phyloP scores from a whole-genome alignment of 2,797 vertebrate species.

The Gastrophryne carolinensis region DNA sequence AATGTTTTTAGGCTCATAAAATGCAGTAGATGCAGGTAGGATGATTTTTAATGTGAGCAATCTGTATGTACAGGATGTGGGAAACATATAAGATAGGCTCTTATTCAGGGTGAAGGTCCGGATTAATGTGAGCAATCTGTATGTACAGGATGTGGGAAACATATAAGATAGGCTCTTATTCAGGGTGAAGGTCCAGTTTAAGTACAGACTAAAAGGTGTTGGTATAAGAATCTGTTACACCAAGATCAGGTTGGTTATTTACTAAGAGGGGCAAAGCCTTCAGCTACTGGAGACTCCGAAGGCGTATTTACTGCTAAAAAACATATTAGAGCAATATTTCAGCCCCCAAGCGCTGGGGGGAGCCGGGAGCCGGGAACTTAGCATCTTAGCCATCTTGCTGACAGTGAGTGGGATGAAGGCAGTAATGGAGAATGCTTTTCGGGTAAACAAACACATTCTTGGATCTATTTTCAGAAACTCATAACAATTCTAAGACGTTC shows the following conservation, averaged over 20 bases:
- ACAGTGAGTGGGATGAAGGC: constrained; percentile 19
- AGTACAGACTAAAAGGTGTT: too few relatives aligned
- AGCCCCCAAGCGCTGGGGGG: constrained; percentile 29
- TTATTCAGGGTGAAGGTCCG: too few relatives aligned
- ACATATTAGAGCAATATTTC: constrained; percentile 32
- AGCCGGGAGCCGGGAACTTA: constrained; percentile 38
- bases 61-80: too few relatives aligned
- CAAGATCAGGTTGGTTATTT: neutral
- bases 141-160: too few relatives aligned
- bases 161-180: too few relatives aligned
- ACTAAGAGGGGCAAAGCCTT: constrained; percentile 22
- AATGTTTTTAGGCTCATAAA: too few relatives aligned
- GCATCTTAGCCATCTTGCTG: constrained; percentile 13
- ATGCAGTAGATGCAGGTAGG: too few relatives aligned
- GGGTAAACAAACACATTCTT: constrained; percentile 25
- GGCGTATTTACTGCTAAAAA: constrained; percentile 38
- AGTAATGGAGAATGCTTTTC: neutral
- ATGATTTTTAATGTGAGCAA: too few relatives aligned
- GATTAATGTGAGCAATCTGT: too few relatives aligned
- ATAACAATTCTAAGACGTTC: constrained; percentile 19
- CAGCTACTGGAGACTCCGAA: neutral
- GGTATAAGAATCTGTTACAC: neutral
- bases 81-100: too few relatives aligned
- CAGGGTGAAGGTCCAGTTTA: too few relatives aligned
- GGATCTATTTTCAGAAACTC: constrained; percentile 32